Conservation (phyloP, 1,140 invertebrate species). For the Drosophila lacteicornis region DNA sequence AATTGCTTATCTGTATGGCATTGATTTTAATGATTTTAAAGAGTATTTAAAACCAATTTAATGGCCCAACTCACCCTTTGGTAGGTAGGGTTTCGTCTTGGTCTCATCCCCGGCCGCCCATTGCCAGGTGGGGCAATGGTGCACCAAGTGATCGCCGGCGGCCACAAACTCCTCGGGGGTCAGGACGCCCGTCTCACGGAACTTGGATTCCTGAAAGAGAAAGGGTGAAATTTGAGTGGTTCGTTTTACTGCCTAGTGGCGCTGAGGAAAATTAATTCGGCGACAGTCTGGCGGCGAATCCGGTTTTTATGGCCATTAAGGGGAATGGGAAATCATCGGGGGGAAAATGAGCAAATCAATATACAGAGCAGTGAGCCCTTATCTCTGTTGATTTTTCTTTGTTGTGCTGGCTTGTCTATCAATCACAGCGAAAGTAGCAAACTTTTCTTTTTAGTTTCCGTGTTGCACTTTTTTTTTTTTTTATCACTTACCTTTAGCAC, state of each 20-base stretch:
- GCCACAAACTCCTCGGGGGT: slow-evolving; percentile 98
- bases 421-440: slow-evolving; percentile 7
- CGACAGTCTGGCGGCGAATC: slow-evolving; percentile 35
- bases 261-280: slow-evolving; percentile 3
- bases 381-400: slow-evolving; percentile 8
- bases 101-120: slow-evolving; percentile 97
- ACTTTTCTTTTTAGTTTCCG: slow-evolving; percentile 9
- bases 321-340: background rate
- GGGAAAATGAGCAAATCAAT: slow-evolving; percentile 17
- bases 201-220: slow-evolving; percentile 95
- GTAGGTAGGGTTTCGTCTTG: slow-evolving; percentile 94
- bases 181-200: slow-evolving; percentile 98
- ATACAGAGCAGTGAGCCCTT: slow-evolving; percentile 5
- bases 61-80: slow-evolving; percentile 85
- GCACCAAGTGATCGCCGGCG: slow-evolving; percentile 98
- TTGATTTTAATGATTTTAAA: slow-evolving; percentile 17
- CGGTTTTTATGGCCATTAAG: slow-evolving; percentile 28
- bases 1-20: slow-evolving; percentile 94
- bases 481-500: slow-evolving; percentile 93
- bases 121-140: slow-evolving; percentile 99
- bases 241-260: background rate
- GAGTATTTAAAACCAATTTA: background rate
- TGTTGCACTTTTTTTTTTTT: slow-evolving; percentile 5
- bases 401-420: background rate
- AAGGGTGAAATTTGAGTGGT: background rate